These are phyloP conservation scores for Aricia artaxerxes DNA, from an alignment of 2,888 invertebrate genomes.

Conservation along the genomic window DNA sequence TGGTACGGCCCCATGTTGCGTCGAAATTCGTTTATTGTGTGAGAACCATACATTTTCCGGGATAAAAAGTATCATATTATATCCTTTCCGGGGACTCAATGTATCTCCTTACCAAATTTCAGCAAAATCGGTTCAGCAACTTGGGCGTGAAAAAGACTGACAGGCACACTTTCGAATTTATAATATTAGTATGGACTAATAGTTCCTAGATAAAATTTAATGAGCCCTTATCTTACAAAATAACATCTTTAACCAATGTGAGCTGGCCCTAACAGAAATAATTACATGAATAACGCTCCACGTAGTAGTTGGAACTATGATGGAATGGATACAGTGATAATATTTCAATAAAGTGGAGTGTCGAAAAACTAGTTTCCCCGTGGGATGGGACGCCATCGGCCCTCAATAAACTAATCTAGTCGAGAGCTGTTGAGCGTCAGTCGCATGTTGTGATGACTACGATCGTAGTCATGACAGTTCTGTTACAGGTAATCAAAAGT, in stretches of 20 bases:
- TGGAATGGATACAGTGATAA: constrained; percentile 4
- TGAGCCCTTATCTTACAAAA: not conserved
- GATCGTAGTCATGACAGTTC: not conserved
- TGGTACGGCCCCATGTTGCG: too few relatives aligned
- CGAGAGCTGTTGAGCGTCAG: constrained; percentile 7
- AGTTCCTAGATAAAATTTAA: too few relatives aligned
- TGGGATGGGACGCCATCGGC: not conserved
- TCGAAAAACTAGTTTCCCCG: constrained; percentile 5
- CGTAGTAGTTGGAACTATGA: not conserved
- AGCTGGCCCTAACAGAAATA: not conserved
- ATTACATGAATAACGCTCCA: not conserved
- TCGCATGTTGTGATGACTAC: not conserved
- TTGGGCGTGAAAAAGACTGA: too few relatives aligned
- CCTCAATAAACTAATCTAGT: constrained; percentile 4
- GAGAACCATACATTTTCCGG: too few relatives aligned
- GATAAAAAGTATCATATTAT: too few relatives aligned
- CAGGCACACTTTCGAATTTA: too few relatives aligned
- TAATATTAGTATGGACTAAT: too few relatives aligned
- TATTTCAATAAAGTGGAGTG: constrained; percentile 4
- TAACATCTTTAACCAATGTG: not conserved
- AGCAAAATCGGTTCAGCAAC: too few relatives aligned
- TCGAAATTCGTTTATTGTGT: too few relatives aligned
- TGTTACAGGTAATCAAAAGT: not conserved
- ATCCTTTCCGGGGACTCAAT: too few relatives aligned
- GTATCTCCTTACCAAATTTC: too few relatives aligned